A percentile compares a stretch with the other conserved stretches of the same genome.
phyloP scores from a whole-genome alignment of 2,113 vertebrate species.

The Podilymbus podiceps region DNA sequence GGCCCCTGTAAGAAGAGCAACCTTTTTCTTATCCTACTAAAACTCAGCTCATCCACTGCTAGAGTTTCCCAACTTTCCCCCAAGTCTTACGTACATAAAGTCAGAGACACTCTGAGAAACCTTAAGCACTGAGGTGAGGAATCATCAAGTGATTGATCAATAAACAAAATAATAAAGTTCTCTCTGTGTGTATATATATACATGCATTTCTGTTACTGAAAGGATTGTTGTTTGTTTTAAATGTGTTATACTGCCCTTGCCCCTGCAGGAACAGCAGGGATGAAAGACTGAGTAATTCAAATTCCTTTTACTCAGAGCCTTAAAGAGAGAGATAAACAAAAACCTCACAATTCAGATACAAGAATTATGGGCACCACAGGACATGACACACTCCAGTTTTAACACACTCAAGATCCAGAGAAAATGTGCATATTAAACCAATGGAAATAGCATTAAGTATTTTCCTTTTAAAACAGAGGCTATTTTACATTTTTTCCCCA shows the following conservation, averaged over 20 bases:
- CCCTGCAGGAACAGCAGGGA: neutral
- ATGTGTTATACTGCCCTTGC: neutral
- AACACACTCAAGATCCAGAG: neutral
- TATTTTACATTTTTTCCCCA: neutral
- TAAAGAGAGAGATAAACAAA: neutral
- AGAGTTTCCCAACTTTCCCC: neutral
- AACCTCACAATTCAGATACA: accelerated
- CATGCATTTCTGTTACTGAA: neutral
- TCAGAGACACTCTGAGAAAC: neutral
- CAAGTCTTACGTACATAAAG: neutral
- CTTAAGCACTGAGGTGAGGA: neutral
- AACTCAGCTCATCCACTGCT: neutral
- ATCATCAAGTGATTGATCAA: neutral
- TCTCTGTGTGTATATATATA: neutral
- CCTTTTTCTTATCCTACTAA: neutral
- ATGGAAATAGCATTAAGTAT: neutral
- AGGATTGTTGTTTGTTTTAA: neutral
- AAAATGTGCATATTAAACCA: neutral
- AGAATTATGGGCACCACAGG: neutral
- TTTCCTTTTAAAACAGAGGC: neutral
- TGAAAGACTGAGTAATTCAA: neutral
- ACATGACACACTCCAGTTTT: neutral
- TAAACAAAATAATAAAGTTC: neutral
- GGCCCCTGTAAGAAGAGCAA: neutral
- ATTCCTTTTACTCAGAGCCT: neutral